Conservation (phyloP, 2,888 invertebrate genomes). For the Girardia tigrina region DNA sequence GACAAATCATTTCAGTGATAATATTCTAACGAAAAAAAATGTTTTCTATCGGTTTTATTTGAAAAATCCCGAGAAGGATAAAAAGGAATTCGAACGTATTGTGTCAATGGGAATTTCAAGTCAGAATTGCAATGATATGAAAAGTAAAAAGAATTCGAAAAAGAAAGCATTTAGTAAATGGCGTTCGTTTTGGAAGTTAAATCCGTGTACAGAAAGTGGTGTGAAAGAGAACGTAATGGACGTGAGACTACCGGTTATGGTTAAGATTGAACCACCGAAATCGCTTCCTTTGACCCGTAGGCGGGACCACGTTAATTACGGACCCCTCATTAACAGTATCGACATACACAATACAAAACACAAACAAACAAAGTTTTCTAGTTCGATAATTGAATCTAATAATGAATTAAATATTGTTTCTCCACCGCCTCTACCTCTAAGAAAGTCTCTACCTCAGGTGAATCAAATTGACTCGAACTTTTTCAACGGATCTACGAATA, state of each 20-base stretch:
- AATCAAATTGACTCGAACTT: neutral
- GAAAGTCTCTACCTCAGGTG: constrained; percentile 8
- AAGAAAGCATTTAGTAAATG: constrained; percentile 12
- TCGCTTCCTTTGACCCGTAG: constrained; percentile 3
- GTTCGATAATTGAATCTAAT: neutral
- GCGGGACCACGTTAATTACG: neutral
- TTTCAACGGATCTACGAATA: neutral
- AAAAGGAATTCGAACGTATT: neutral
- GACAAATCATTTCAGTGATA: neutral
- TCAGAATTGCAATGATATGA: neutral
- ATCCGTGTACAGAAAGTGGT: constrained; percentile 2
- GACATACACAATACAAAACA: constrained; percentile 10
- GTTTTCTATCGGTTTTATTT: constrained; percentile 14
- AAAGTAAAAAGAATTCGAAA: constrained; percentile 14
- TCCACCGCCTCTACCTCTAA: neutral
- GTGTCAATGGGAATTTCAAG: neutral
- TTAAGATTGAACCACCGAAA: neutral
- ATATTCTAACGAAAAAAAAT: neutral
- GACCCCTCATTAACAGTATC: neutral
- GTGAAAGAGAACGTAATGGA: constrained; percentile 1
- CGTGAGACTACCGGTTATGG: neutral
- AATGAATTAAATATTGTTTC: neutral
- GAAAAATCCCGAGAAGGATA: neutral
- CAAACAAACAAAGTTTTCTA: constrained; percentile 6
- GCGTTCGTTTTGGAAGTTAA: constrained; percentile 20